Percentiles rank a stretch among this genome's conserved stretches.
Conservation (phyloP, 2,888 invertebrate genomes). For the Andrena minutula region DNA sequence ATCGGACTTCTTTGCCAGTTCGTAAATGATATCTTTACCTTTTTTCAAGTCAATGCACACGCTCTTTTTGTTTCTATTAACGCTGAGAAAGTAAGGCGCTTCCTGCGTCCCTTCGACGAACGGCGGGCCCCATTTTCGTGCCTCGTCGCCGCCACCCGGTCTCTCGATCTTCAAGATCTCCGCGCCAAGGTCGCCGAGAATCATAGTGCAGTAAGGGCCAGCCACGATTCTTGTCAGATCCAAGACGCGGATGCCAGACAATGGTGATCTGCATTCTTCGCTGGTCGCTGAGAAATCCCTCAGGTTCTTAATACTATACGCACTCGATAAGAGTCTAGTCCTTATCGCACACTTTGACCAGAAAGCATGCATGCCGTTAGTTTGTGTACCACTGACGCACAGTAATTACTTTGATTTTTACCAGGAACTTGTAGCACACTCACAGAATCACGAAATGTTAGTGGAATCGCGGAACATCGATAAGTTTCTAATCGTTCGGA, state of each 20-base stretch:
- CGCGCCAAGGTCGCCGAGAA: slow-evolving; percentile 96
- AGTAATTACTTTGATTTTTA: neutral
- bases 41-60: slow-evolving; percentile 94
- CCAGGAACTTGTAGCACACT: neutral
- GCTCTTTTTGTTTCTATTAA: slow-evolving; percentile 98
- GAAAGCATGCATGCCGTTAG: slow-evolving; percentile 7
- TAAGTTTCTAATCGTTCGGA: neutral
- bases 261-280: slow-evolving; percentile 85
- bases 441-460: neutral
- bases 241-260: slow-evolving; percentile 90
- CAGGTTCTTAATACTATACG: neutral
- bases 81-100: slow-evolving; percentile 93
- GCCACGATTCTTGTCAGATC: slow-evolving; percentile 96
- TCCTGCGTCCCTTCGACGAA: slow-evolving; percentile 89
- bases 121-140: slow-evolving; percentile 97
- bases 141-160: slow-evolving; percentile 93
- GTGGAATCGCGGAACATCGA: neutral
- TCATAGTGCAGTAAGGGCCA: slow-evolving; percentile 98
- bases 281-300: slow-evolving; percentile 37
- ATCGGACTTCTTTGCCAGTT: slow-evolving; percentile 92
- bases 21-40: slow-evolving; percentile 89
- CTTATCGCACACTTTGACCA: slow-evolving; percentile 3
- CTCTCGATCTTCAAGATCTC: slow-evolving; percentile 97
- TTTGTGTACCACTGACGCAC: neutral
- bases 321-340: neutral